These are phyloP conservation scores for Standfussiana lucernea DNA, from an alignment of 2,888 invertebrate genomes.

Conservation along the genomic window DNA sequence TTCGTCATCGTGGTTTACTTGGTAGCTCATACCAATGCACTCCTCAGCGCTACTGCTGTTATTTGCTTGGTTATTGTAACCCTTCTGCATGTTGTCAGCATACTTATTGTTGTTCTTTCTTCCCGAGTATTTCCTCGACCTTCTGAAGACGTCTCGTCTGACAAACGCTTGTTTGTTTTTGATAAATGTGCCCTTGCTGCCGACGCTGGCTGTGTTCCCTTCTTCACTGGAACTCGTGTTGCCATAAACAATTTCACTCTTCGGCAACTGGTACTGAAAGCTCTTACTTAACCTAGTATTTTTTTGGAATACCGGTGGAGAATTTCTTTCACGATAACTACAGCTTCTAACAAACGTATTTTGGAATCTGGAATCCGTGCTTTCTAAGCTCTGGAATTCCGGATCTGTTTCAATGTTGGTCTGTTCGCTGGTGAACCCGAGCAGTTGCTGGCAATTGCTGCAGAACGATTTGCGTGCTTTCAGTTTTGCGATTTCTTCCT, in stretches of 20 bases:
- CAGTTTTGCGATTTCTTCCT: slow-evolving; percentile 92
- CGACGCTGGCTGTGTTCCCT: slow-evolving; percentile 83
- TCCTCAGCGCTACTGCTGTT: slow-evolving; percentile 88
- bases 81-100: slow-evolving; percentile 80
- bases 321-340: slow-evolving; percentile 88
- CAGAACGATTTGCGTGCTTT: slow-evolving; percentile 89
- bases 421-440: slow-evolving; percentile 89
- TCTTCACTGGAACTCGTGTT: slow-evolving; percentile 90
- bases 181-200: slow-evolving; percentile 90
- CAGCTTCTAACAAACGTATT: slow-evolving; percentile 88
- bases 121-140: slow-evolving; percentile 89
- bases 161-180: slow-evolving; percentile 91
- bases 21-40: slow-evolving; percentile 87
- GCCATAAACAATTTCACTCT: slow-evolving; percentile 85
- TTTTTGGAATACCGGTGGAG: slow-evolving; percentile 89
- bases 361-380: slow-evolving; percentile 88
- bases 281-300: slow-evolving; percentile 89
- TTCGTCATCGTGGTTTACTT: slow-evolving; percentile 90
- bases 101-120: slow-evolving; percentile 85
- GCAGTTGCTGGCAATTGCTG: slow-evolving; percentile 88
- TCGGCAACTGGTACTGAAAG: slow-evolving; percentile 89
- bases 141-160: slow-evolving; percentile 87
- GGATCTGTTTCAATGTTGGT: slow-evolving; percentile 90
- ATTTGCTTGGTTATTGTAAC: slow-evolving; percentile 81
- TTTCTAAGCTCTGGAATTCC: slow-evolving; percentile 89